Evolutionary conservation across 2,888 invertebrate genomes (phyloP), one percentile per base, ranked within the genome.

Genomic region (Maniola hyperantus): DNA sequence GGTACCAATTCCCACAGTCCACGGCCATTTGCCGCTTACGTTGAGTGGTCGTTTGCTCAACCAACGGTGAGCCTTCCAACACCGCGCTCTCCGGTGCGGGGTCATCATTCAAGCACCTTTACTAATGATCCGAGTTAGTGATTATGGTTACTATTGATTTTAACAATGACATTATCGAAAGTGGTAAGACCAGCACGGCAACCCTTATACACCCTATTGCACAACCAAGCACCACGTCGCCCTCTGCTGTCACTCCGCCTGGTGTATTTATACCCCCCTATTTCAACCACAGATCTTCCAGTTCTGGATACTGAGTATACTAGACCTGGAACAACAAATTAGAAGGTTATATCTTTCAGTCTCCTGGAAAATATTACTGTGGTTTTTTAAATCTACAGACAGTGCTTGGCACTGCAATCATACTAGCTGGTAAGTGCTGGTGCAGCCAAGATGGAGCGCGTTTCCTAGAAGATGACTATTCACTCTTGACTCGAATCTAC

Each of bases 151-250:
- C 60, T 63, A 34, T 66, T 71, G 4, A 84, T 76, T 8, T 74
- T 71, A 0, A 83, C 63, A 0, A 85, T 80, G 5, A 77, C 78
- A 42, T 81, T 72, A 8, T 76, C 74, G 0, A 79, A 6, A 1
- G 86, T 86, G 8, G 81, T 70, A 8, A 84, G 68, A 5, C 76
- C 75, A 0, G 86, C 84, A 54, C 76, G 77, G 66, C 85, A 86
- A 2, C 74, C 73, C 0, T 71, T 15, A 0, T 79, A 73, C 26
- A 76, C 72, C 65, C 82, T 79, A 6, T 78, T 80, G 39, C 84
- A 85, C 0, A 76, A 65, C 83, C 84, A 85, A 59, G 72, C 78
- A 6, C 76, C 77, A 4, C 74, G 73, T 0, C 67, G 72, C 0
- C 84, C 83, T 0, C 74, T 75, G 15, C 82, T 73, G 64, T 83